Base-by-base conservation (phyloP, 2,888 invertebrate genomes). In the Drosophila helvetica region DNA sequence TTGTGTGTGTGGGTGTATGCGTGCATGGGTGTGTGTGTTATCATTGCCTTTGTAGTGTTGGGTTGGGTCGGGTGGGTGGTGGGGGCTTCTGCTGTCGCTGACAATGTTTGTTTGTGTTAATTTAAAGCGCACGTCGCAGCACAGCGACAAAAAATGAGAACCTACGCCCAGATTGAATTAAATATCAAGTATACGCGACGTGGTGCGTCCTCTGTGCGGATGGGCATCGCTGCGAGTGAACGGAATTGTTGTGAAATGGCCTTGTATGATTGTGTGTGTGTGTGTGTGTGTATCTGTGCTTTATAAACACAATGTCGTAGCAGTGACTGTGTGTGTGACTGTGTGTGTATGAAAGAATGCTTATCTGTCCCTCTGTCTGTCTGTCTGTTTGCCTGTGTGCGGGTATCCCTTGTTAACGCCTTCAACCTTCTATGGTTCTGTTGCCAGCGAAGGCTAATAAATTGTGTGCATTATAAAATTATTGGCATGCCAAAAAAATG, bases 41-140 rank as follows among this genome's bases (percentile, higher is more conserved):
- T 50, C 60, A 50, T 33, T 61, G 61, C 63, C 69, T 64, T 46
- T 54, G 65, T 46, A 65, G 76, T 59, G 55, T 22, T 59, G 61
- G 25, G 55, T 42, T 27, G 27, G 27, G 27, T 8, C 7, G 38
- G 9, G 65, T 17, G 19, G 30, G 27, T 58, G 62, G 66, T 33
- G 27, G 69, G 48, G 52, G 68, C 38, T 68, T 63, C 50, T 56
- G 63, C 74, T 80, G 83, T 51, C 64, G 69, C 61, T 79, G 80
- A 80, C 83, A 81, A 78, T 83, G 83, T 80, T 78, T 78, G 83
- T 77, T 79, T 84, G 82, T 83, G 81, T 81, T 81, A 84, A 84
- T 79, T 81, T 83, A 83, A 81, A 79, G 79, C 83, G 69, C 71
- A 66, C 75, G 75, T 68, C 73, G 70, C 63, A 55, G 60, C 48